phyloP scores from a whole-genome alignment of 2,797 vertebrate species.

The Melanotaenia nigrans region DNA sequence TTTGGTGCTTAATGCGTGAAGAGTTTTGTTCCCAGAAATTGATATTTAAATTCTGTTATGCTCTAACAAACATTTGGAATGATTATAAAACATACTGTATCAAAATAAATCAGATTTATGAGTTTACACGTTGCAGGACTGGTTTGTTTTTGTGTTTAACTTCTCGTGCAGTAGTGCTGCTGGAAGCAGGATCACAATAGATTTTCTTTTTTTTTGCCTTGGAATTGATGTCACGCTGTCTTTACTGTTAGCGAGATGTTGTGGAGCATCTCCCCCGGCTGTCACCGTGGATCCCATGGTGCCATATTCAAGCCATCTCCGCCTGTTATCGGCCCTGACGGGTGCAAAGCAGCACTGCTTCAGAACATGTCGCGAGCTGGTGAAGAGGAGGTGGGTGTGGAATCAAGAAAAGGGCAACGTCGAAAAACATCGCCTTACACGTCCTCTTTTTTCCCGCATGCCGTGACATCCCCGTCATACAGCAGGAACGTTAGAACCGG shows the following conservation, averaged over 20 bases:
- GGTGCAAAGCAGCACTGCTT: constrained; percentile 78
- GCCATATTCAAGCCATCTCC: constrained; percentile 61
- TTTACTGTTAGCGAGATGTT: constrained; percentile 33
- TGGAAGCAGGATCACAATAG: constrained; percentile 11
- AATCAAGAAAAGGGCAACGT: constrained; percentile 85
- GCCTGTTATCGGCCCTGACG: constrained; percentile 67
- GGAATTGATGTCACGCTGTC: constrained; percentile 48
- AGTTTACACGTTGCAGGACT: constrained; percentile 32
- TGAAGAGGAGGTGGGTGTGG: constrained; percentile 87
- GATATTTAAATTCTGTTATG: constrained; percentile 35
- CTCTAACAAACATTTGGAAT: constrained; percentile 52
- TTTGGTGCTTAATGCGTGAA: constrained; percentile 72
- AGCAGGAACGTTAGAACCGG: constrained; percentile 66
- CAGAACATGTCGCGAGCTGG: constrained; percentile 83
- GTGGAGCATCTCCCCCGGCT: constrained; percentile 51
- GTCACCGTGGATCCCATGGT: constrained; percentile 66
- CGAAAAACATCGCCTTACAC: constrained; percentile 64
- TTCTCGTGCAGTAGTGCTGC: constrained; percentile 1
- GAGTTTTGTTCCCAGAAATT: constrained; percentile 56
- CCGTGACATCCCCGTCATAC: constrained; percentile 67
- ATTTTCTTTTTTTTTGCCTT: constrained; percentile 34
- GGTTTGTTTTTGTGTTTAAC: not conserved
- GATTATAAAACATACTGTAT: constrained; percentile 57
- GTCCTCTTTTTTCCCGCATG: constrained; percentile 54
- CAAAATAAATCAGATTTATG: constrained; percentile 75